phyloP scores from a whole-genome alignment of 2,888 invertebrate species.

The Caenorhabditis virilis region DNA sequence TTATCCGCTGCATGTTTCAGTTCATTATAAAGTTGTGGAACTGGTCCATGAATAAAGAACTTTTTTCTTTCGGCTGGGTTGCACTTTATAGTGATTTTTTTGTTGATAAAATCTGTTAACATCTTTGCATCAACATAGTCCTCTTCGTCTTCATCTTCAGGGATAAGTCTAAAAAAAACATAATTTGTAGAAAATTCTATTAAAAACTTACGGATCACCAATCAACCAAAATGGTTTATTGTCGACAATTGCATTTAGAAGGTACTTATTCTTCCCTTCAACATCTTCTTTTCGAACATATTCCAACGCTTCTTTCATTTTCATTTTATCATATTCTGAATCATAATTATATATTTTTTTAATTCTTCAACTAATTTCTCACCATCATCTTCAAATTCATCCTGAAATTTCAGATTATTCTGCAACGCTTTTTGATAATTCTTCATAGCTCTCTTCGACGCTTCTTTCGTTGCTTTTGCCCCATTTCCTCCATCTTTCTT shows the following conservation, averaged over 20 bases:
- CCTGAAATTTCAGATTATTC: constrained; percentile 15
- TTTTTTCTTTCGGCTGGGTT: constrained; percentile 17
- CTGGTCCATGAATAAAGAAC: constrained; percentile 22
- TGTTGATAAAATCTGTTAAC: constrained; percentile 15
- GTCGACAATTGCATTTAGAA: constrained; percentile 30
- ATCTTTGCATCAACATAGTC: constrained; percentile 32
- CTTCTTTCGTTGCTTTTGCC: constrained; percentile 11
- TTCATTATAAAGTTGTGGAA: constrained; percentile 11
- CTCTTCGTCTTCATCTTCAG: constrained; percentile 30
- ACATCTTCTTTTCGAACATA: constrained; percentile 20
- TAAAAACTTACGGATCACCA: constrained; percentile 29
- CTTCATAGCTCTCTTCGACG: constrained; percentile 9
- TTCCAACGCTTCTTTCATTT: constrained; percentile 12
- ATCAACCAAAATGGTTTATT: constrained; percentile 31
- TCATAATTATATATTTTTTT: neutral
- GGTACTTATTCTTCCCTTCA: constrained; percentile 21
- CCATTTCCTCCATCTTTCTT: constrained; percentile 7
- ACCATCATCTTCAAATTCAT: constrained; percentile 31
- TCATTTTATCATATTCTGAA: constrained; percentile 23
- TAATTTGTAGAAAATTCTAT: neutral
- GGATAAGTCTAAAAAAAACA: constrained; percentile 23
- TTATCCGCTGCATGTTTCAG: constrained; percentile 14
- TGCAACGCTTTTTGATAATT: constrained; percentile 22
- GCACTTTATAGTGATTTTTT: neutral
- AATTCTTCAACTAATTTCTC: neutral